Evolutionary conservation across 2,888 invertebrate species (phyloP).

Genomic region (Stenchaetothrips biformis): DNA sequence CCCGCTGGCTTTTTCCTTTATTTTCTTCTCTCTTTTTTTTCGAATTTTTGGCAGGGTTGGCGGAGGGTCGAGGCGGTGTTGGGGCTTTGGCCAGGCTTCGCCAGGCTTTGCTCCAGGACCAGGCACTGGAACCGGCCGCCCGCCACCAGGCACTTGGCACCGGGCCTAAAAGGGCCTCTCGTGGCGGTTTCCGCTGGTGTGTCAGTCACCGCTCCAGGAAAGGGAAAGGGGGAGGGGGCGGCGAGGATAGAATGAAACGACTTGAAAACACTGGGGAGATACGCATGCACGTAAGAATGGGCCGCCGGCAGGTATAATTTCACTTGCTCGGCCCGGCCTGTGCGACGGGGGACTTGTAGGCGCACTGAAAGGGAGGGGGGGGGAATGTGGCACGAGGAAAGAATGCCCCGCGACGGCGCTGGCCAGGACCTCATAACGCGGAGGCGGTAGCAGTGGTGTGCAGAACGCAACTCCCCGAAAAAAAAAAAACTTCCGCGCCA

Average conservation of each 20-base stretch:
- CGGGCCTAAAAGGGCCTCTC: background rate
- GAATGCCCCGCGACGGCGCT: too few relatives aligned
- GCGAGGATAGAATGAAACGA: background rate
- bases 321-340: too few relatives aligned
- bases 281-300: background rate
- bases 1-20: background rate
- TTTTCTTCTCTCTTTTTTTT: background rate
- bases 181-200: background rate
- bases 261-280: background rate
- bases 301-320: background rate
- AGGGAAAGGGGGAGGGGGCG: background rate
- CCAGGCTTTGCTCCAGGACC: too few relatives aligned
- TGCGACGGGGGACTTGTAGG: background rate
- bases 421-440: background rate
- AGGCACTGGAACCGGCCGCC: too few relatives aligned
- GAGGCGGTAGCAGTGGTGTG: too few relatives aligned
- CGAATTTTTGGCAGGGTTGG: background rate
- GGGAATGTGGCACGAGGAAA: background rate
- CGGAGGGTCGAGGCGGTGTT: background rate
- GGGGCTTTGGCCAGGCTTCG: too few relatives aligned
- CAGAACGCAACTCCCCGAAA: background rate
- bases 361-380: background rate
- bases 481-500: background rate
- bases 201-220: background rate
- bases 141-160: conserved; percentile 4